Percentiles rank a stretch among this genome's conserved stretches.
Conservation (phyloP, 2,113 vertebrate genomes). For the Desmodus rotundus region DNA sequence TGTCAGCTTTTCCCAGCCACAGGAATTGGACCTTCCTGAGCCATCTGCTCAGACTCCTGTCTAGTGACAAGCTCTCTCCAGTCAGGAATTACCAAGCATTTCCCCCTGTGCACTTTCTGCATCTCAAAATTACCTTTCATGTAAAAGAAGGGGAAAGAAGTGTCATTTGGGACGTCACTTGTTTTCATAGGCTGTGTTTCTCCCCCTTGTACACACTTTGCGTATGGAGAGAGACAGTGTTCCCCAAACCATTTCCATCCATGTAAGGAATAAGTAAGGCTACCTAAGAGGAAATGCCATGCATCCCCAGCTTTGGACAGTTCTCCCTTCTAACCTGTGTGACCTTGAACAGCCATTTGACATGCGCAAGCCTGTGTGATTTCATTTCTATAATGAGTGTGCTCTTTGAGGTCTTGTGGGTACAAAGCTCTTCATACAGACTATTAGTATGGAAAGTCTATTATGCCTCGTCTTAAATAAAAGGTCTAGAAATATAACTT, state of each 20-base stretch:
- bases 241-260: not conserved
- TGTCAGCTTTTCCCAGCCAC: not conserved
- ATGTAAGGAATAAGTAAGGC: not conserved
- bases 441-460: not conserved
- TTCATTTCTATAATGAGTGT: no score
- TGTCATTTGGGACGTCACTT: not conserved
- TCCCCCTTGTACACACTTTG: not conserved
- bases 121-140: not conserved
- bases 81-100: not conserved
- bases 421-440: not conserved
- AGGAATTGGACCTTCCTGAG: not conserved
- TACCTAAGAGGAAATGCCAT: not conserved
- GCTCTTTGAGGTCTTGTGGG: not conserved
- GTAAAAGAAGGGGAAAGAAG: not conserved
- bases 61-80: not conserved
- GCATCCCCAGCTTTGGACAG: not conserved
- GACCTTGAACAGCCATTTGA: not conserved
- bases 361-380: not conserved
- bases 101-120: not conserved
- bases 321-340: not conserved
- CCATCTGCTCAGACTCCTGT: not conserved
- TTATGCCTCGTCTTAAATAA: not conserved
- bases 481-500: not conserved
- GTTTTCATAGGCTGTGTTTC: not conserved
- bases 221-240: not conserved